Conservation (phyloP, 2,113 vertebrate genomes). For the Cygnus buccinator region DNA sequence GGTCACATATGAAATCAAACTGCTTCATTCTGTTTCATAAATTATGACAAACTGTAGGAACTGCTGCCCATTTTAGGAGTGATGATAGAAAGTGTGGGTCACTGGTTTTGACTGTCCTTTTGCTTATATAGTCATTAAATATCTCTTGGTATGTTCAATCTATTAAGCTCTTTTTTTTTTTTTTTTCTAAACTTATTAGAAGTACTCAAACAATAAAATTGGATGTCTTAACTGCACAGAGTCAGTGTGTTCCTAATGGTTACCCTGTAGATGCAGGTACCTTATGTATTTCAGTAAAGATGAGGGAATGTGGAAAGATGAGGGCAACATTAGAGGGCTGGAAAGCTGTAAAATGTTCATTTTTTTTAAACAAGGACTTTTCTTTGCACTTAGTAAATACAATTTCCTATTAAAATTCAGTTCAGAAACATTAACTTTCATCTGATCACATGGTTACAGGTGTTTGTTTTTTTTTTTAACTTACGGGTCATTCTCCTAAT, state of each 20-base stretch:
- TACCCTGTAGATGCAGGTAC: neutral
- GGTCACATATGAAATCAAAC: neutral
- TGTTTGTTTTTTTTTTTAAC: neutral
- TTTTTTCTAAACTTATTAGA: neutral
- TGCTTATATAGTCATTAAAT: neutral
- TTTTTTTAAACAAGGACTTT: neutral
- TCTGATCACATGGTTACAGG: neutral
- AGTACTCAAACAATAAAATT: neutral
- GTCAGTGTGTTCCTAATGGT: rapidly evolving
- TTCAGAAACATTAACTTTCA: neutral
- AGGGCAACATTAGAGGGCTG: neutral
- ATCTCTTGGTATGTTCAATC: neutral
- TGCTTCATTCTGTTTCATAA: neutral
- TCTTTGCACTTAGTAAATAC: neutral
- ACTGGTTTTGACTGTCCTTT: neutral
- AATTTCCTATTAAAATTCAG: neutral
- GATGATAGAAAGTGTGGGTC: neutral
- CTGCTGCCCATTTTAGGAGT: neutral
- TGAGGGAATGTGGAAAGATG: neutral
- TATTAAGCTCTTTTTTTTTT: neutral
- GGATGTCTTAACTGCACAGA: neutral
- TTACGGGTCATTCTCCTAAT: neutral
- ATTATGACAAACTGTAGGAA: neutral
- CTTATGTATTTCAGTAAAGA: neutral
- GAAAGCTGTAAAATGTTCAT: neutral